Base-by-base conservation (phyloP, 1,140 invertebrate genomes). In the Odontomachus brunneus region DNA sequence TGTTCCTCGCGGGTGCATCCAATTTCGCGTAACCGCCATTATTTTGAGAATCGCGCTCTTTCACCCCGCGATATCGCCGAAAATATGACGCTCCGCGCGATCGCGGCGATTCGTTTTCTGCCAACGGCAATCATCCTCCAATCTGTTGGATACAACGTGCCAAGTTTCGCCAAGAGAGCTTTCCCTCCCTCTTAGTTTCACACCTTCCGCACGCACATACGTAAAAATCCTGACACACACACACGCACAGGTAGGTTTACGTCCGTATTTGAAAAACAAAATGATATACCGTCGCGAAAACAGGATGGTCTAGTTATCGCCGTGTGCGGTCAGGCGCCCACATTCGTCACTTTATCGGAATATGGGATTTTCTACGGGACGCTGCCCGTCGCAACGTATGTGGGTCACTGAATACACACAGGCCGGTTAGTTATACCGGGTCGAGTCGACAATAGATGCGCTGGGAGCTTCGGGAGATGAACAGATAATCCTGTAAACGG, bases 301-400 rank as follows among this genome's bases (percentile, higher is more conserved):
- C 75, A 78, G 75, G 51, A 82, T 62, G 38, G 53, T 33, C 51
- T 11, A 66, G 55, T 82, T 57, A 74, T 65, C 51, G 19, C 15
- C 33, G 19, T 33, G 62, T 51, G 49, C 38, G 59, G 67, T 53
- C 1, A 44, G 26, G 33, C n/a, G 69, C 49, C 48, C 19, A 33
- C 63, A 72, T 74, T 85, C 84, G 85, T 83, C 84, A 51, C 51
- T 86, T 82, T 86, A 83, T 86, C 84, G 38, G 59, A 48, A 49
- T 85, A 87, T 59, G 59, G 72, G 71, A 83, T 86, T 87, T 82
- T 82, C 53, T 87, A 87, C 51, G 65, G 80, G 71, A 87, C 71
- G 53, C 24, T 71, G 72, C 19, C 62, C 69, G 62, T 63, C 22
- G 55, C 62, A 78, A 87, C 85, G 60, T 87, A 82, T 84, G 57